phyloP scores from a whole-genome alignment of 2,888 invertebrate genomes.

The Metacarcinus magister region DNA sequence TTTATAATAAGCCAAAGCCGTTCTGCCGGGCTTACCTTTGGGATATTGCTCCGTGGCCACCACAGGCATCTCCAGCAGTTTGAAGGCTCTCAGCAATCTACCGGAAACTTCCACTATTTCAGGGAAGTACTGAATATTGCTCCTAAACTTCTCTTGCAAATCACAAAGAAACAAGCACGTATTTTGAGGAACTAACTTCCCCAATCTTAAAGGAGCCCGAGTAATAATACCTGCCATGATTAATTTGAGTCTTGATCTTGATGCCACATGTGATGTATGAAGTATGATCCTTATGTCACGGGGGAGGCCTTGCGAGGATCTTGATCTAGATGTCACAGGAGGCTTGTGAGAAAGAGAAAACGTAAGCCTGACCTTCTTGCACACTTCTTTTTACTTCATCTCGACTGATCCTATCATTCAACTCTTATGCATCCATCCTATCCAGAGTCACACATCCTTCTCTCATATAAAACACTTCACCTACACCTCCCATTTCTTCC shows the following conservation, averaged over 20 bases:
- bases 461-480: too few species aligned
- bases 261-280: too few species aligned
- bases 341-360: too few species aligned
- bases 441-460: too few species aligned
- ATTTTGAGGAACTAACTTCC: conserved; percentile 83
- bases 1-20: not conserved
- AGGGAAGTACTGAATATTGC: conserved; percentile 86
- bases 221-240: conserved; percentile 63
- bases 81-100: conserved; percentile 86
- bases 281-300: too few species aligned
- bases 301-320: too few species aligned
- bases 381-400: too few species aligned
- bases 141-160: conserved; percentile 87
- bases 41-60: conserved; percentile 88
- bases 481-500: too few species aligned
- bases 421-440: too few species aligned
- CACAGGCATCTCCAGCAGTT: conserved; percentile 86
- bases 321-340: too few species aligned
- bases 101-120: conserved; percentile 86
- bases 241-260: not conserved
- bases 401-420: too few species aligned
- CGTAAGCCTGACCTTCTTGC: too few species aligned
- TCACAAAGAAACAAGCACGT: conserved; percentile 87
- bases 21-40: conserved; percentile 85
- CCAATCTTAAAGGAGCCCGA: conserved; percentile 62